phyloP scores from a whole-genome alignment of 1,140 invertebrate genomes.

The Steinernema khuongi region DNA sequence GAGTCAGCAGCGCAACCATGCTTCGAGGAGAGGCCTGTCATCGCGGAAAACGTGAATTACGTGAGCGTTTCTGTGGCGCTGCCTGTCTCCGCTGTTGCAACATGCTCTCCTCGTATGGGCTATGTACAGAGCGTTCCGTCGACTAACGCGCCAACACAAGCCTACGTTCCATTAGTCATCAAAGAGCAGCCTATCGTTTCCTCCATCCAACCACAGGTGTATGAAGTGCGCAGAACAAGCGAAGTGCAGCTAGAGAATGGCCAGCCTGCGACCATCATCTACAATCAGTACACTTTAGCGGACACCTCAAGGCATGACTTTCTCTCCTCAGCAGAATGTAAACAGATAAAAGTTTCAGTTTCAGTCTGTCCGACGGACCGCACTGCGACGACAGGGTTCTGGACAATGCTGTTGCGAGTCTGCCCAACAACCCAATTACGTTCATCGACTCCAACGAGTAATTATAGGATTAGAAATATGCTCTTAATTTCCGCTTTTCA shows the following conservation, averaged over 20 bases:
- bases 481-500: too few relatives aligned
- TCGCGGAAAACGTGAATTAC: not conserved
- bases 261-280: not conserved
- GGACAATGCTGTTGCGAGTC: not conserved
- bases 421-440: not conserved
- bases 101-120: not conserved
- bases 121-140: not conserved
- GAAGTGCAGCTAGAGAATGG: not conserved
- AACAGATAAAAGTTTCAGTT: not conserved
- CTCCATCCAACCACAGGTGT: not conserved
- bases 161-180: conserved; percentile 9
- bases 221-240: not conserved
- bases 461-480: too few relatives aligned
- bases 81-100: not conserved
- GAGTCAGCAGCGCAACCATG: not conserved
- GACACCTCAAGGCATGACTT: not conserved
- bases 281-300: not conserved
- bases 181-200: not conserved
- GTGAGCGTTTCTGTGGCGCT: not conserved
- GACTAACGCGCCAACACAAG: not conserved
- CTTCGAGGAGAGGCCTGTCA: not conserved
- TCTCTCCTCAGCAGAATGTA: not conserved
- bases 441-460: not conserved
- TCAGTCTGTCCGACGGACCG: not conserved
- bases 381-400: not conserved